A percentile compares a stretch with the other conserved stretches of the same genome.
These are phyloP conservation scores for Cydia pomonella DNA, from an alignment of 1,140 invertebrate genomes.

Conservation along the genomic window DNA sequence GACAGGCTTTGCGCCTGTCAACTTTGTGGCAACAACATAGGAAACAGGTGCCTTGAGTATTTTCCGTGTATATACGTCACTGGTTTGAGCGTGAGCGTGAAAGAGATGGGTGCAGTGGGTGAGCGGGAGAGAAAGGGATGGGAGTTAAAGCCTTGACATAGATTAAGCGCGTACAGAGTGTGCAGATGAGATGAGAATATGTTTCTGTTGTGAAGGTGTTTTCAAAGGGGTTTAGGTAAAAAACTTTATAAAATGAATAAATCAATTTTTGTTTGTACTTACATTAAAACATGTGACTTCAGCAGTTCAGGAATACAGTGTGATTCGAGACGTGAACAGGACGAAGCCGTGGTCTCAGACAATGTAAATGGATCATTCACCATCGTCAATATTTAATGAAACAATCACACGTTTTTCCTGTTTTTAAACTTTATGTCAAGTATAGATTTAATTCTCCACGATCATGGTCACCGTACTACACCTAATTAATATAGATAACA, in stretches of 20 bases:
- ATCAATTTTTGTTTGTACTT: too few species aligned
- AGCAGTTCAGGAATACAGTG: too few species aligned
- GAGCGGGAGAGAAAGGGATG: conserved; percentile 39
- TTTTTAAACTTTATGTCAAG: too few species aligned
- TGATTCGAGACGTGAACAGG: too few species aligned
- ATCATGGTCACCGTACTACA: too few species aligned
- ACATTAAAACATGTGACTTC: too few species aligned
- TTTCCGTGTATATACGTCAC: conserved; percentile 49
- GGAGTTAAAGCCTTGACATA: conserved; percentile 43
- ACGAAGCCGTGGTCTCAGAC: too few species aligned
- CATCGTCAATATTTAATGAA: too few species aligned
- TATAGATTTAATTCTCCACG: too few species aligned
- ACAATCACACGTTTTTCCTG: too few species aligned
- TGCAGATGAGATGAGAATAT: neutral
- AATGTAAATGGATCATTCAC: too few species aligned
- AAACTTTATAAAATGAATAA: neutral
- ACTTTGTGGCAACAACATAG: conserved; percentile 15
- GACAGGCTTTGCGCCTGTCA: neutral
- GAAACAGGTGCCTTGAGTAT: conserved; percentile 33
- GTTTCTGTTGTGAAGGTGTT: neutral
- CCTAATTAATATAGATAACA: too few species aligned
- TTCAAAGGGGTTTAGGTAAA: conserved; percentile 8
- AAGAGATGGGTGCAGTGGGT: conserved; percentile 36
- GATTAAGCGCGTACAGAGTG: conserved; percentile 32
- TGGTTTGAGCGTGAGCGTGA: conserved; percentile 44